Conservation (phyloP, 2,888 invertebrate species). For the Platycheirus albimanus region DNA sequence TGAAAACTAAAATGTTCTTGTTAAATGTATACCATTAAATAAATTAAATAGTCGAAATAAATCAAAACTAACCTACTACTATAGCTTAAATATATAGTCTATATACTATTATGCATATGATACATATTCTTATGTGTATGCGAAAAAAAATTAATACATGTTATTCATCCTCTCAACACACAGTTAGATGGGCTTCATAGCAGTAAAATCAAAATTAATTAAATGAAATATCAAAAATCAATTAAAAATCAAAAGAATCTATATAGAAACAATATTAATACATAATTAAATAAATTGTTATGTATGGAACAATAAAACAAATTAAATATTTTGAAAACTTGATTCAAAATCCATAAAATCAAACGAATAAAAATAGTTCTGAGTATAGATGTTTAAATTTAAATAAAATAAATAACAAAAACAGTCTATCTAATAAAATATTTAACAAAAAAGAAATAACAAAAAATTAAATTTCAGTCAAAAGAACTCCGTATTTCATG, state of each 20-base stretch:
- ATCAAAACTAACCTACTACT: slow-evolving; percentile 56
- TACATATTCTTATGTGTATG: slow-evolving; percentile 42
- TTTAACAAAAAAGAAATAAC: background rate
- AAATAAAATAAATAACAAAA: slow-evolving; percentile 59
- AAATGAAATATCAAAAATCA: slow-evolving; percentile 57
- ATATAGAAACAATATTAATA: slow-evolving; percentile 48
- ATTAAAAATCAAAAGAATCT: slow-evolving; percentile 63
- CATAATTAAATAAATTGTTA: slow-evolving; percentile 31
- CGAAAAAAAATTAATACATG: slow-evolving; percentile 17
- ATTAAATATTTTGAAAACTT: slow-evolving; percentile 37
- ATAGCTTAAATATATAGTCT: slow-evolving; percentile 40
- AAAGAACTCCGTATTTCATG: slow-evolving; percentile 38
- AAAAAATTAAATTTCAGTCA: slow-evolving; percentile 26
- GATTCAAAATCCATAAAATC: slow-evolving; percentile 58
- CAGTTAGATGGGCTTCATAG: slow-evolving; percentile 80
- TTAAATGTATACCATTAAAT: slow-evolving; percentile 61
- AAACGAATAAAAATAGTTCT: slow-evolving; percentile 43
- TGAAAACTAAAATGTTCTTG: slow-evolving; percentile 28
- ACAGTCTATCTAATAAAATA: slow-evolving; percentile 55
- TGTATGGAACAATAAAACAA: slow-evolving; percentile 27
- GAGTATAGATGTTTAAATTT: slow-evolving; percentile 62
- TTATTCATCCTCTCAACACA: slow-evolving; percentile 70
- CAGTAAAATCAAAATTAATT: slow-evolving; percentile 82
- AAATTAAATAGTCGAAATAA: slow-evolving; percentile 49
- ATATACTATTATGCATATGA: too few species aligned